Base-by-base conservation (phyloP, 2,888 invertebrate genomes). In the Cerastoderma edule region DNA sequence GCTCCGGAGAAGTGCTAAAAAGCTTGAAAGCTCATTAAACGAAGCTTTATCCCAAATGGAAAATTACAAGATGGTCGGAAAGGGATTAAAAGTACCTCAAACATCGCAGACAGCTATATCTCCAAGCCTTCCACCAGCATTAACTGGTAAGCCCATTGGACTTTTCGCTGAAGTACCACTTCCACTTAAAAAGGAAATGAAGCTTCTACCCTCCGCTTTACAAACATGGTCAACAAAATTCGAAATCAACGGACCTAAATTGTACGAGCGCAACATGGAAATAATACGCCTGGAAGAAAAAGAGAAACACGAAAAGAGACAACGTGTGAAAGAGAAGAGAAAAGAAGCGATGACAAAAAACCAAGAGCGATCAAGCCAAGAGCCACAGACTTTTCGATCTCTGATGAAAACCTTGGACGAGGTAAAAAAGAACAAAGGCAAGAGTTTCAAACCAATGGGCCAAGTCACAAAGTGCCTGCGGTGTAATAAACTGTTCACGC, bases 381-480 rank as follows among this genome's bases (percentile, higher is more conserved):
- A 77, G 16, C 67, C 75, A n/a, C 82, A 82, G 16, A 86, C 85
- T 2, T 86, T 86, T 69, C 50, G 80, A 48, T 83, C 83, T 10
- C 68, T 86, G 33, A 84, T 86, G 69, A 80, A 79, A 66, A 83
- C 84, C 10, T 44, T 86, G 24, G 85, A 86, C 66, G 84, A 84
- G n/a, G 80, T 84, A 24, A 80, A 84, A 64, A 79, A 75, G 28
- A 78, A 70, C 50, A 81, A 80, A 56, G 50, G 68, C 4, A 72
- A 73, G 13, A 83, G 70, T 68, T 76, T 72, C 32, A 82, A 83
- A 74, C 80, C 84, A 50, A 76, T 82, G n/a, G 84, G 83, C 19
- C 84, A 88, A 75, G 89, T 89, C 4, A 84, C 89, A 35, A 90
- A 89, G 68, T 91, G 91, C 74, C 75, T 91, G n/a, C 77, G 91